Conservation (phyloP, 1,140 invertebrate genomes). For the Pseudomyrmex concolor region DNA sequence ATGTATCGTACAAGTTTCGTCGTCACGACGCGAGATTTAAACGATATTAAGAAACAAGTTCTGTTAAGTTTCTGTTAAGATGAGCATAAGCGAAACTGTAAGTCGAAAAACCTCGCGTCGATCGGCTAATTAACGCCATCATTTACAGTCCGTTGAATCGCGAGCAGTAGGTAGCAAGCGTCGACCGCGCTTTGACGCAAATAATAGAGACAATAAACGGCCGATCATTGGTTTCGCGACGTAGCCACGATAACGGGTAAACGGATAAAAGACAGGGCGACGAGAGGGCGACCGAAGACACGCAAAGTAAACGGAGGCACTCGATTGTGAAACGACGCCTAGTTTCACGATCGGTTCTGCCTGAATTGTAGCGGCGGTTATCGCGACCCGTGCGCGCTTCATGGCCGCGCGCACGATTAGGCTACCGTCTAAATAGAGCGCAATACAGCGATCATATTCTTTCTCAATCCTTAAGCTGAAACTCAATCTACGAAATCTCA, state of each 20-base stretch:
- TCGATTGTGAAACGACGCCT: slow-evolving; percentile 58
- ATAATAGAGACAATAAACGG: slow-evolving; percentile 40
- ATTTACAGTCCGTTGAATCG: slow-evolving; percentile 12
- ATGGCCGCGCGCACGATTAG: slow-evolving; percentile 60
- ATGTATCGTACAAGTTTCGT: not conserved
- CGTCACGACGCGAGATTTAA: not conserved
- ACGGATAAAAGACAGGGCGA: slow-evolving; percentile 22
- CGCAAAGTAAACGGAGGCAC: slow-evolving; percentile 25
- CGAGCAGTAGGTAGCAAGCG: not conserved
- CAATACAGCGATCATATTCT: slow-evolving; percentile 20
- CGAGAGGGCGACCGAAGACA: not conserved
- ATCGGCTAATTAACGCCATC: slow-evolving; percentile 53
- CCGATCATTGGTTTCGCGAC: not conserved
- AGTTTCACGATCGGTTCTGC: slow-evolving; percentile 63
- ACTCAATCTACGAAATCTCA: not conserved
- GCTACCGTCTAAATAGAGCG: slow-evolving; percentile 59
- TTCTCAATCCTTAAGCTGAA: slow-evolving; percentile 5
- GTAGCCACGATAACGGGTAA: slow-evolving; percentile 22
- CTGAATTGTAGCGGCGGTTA: slow-evolving; percentile 62
- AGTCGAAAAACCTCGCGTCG: slow-evolving; percentile 13
- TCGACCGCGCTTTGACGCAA: slow-evolving; percentile 30
- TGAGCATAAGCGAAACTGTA: not conserved
- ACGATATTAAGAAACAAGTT: not conserved
- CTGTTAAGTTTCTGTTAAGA: not conserved
- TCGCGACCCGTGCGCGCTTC: slow-evolving; percentile 46